phyloP scores from a whole-genome alignment of 2,797 vertebrate species.

The Discoglossus pictus region DNA sequence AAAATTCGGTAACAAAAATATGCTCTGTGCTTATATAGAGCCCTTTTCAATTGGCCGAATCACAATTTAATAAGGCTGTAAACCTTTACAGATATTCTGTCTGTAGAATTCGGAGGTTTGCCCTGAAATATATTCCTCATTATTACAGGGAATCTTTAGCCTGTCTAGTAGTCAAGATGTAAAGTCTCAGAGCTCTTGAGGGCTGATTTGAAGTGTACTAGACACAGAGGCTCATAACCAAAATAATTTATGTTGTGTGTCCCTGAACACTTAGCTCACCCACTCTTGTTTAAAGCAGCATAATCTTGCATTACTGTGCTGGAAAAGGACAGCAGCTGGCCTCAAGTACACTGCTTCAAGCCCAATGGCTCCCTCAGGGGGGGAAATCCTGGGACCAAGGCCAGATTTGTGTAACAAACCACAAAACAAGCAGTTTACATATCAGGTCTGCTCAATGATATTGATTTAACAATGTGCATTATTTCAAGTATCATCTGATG shows the following conservation, averaged over 20 bases:
- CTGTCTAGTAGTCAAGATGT: not conserved
- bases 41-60: too few relatives aligned
- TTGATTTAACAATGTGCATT: conserved; percentile 16
- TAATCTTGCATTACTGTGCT: conserved; percentile 38
- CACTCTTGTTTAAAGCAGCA: conserved; percentile 22
- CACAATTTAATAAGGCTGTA: too few relatives aligned
- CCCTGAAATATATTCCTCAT: not conserved
- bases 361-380: conserved; percentile 38
- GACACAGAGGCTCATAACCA: conserved; percentile 11
- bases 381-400: conserved; percentile 46
- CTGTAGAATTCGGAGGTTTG: too few relatives aligned
- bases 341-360: conserved; percentile 31
- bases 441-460: conserved; percentile 10
- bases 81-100: too few relatives aligned
- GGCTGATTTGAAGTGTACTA: not conserved
- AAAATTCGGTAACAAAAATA: too few relatives aligned
- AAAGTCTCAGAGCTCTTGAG: conserved; percentile 1
- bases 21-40: too few relatives aligned
- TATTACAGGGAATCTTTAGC: not conserved
- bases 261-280: conserved; percentile 17
- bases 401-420: conserved; percentile 40
- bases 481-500: conserved; percentile 33
- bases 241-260: conserved; percentile 7
- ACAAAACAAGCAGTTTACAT: conserved; percentile 32
- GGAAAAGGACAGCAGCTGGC: conserved; percentile 32